phyloP scores from a whole-genome alignment of 2,113 vertebrate species.

The Myiozetetes cayanensis region DNA sequence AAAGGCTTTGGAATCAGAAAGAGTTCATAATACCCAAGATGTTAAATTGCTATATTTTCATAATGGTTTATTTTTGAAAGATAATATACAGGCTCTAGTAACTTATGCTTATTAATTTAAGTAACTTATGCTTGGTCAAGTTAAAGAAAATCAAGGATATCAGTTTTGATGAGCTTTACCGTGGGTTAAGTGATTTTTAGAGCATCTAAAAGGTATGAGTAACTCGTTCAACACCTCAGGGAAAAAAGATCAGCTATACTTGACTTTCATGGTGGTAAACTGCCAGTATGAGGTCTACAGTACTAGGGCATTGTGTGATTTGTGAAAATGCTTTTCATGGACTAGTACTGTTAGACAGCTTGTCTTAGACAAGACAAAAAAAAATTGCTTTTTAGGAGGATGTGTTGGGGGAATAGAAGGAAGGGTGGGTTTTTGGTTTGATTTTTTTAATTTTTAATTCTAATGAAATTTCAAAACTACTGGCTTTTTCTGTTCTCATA shows the following conservation, averaged over 20 bases:
- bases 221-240: not conserved
- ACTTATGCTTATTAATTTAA: not conserved
- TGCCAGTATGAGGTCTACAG: not conserved
- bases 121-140: not conserved
- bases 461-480: not conserved
- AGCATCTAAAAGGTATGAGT: not conserved
- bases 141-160: not conserved
- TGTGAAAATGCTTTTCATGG: not conserved
- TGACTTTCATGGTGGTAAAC: not conserved
- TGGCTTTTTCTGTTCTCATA: not conserved
- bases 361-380: not conserved
- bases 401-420: not conserved
- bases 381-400: not conserved
- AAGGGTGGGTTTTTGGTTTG: fast-evolving
- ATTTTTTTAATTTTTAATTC: not conserved
- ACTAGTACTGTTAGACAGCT: not conserved
- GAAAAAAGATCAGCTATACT: not conserved
- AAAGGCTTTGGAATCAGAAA: not conserved
- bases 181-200: not conserved
- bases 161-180: not conserved
- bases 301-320: not conserved
- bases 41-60: not conserved
- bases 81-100: not conserved
- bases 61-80: not conserved
- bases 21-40: not conserved